Evolutionary conservation across 2,797 vertebrate genomes (phyloP), one percentile per base, ranked within the genome.

Genomic region (Cuculus canorus): DNA sequence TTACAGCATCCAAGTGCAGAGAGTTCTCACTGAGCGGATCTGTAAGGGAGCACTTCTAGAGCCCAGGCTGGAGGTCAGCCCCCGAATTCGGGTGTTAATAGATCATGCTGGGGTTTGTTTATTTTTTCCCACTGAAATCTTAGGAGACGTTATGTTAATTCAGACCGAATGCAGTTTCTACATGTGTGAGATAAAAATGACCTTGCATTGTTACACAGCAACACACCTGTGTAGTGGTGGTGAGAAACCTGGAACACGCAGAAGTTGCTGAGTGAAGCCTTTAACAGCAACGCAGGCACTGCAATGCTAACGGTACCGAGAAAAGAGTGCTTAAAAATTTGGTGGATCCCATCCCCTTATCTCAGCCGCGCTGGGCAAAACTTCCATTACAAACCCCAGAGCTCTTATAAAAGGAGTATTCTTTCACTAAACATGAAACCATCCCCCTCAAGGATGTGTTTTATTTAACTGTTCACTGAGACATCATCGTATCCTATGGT

Each of bases 121-220:
- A 48, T 0, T 59, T 83, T 61, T 61, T 12, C 59, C 54, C 61
- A n/a, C 24, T 56, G 50, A 86, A 94, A 79, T 77, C 65, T 88
- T 87, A 53, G 27, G 56, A 41, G 54, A 70, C 45, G 32, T 81
- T 54, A 76, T 75, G 41, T 43, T 66, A 86, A 88, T 95, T 88
- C 60, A 54, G 37, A 77, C 27, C 1, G 13, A 95, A 90, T n/a
- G 70, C 22, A 53, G 11, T 35, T 92, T 87, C 88, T 91, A 91
- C 64, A 15, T 4, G 37, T 9, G 43, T 60, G 78, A 88, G 92
- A 95, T 17, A 72, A 93, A 81, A 88, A 69, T 75, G 96, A 96
- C 96, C 96, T 97, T 96, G 92, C 90, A 88, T 80, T 95, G 93
- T 94, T 84, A 63, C 57, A 88, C 47, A 90, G 91, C 52, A 70